A percentile compares a stretch with the other conserved stretches of the same genome.
Evolutionary conservation across 2,113 vertebrate genomes (phyloP).

Genomic region (Nothoprocta perdicaria): DNA sequence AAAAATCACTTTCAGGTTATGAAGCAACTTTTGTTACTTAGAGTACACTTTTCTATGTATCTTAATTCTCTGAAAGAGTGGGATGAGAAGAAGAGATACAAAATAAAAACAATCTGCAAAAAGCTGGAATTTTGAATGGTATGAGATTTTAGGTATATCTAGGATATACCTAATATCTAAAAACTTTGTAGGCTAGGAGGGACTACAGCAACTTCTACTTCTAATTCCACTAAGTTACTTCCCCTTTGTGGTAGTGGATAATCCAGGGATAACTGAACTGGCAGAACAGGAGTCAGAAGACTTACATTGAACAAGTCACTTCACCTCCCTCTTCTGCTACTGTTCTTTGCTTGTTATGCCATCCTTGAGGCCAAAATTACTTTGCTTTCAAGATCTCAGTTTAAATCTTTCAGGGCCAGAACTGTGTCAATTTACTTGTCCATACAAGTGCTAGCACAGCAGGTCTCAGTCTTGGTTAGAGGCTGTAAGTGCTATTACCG

Average conservation of each 20-base stretch:
- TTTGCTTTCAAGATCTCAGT: background rate
- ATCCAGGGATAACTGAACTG: background rate
- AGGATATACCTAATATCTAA: background rate
- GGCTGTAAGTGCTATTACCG: slow-evolving; percentile 50
- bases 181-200: background rate
- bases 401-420: background rate
- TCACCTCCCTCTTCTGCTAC: background rate
- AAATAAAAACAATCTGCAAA: background rate
- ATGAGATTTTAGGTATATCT: background rate
- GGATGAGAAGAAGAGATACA: background rate
- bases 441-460: slow-evolving; percentile 34
- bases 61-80: background rate
- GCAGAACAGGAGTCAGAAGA: background rate
- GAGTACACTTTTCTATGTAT: background rate
- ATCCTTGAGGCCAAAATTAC: background rate
- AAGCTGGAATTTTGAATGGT: background rate
- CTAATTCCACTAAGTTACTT: background rate
- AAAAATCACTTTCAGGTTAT: slow-evolving; percentile 32
- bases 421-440: slow-evolving; percentile 15
- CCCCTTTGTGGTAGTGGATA: background rate
- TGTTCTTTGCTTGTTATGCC: background rate
- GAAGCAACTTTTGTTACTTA: background rate
- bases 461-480: slow-evolving; percentile 15
- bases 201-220: background rate
- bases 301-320: background rate